Percentiles rank a stretch among this genome's conserved stretches.
phyloP scores from a whole-genome alignment of 2,113 vertebrate species.

The Diphyllodes magnificus region DNA sequence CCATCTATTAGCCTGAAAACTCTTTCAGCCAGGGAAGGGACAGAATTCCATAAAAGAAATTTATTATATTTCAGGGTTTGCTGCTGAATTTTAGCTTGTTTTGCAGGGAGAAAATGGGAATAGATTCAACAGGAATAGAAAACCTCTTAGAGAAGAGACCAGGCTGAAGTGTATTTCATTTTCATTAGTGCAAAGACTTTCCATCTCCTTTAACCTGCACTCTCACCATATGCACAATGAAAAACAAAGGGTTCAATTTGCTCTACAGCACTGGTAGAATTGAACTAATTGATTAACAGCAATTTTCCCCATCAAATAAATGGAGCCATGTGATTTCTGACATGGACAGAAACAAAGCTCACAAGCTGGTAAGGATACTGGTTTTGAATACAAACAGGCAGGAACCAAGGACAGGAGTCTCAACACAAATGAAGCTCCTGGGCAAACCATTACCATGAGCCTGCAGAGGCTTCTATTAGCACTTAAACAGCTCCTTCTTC shows the following conservation, averaged over 20 bases:
- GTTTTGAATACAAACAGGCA: neutral
- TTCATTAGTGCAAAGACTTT: neutral
- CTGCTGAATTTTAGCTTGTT: neutral
- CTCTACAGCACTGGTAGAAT: neutral
- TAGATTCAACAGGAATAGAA: neutral
- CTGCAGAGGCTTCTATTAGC: neutral
- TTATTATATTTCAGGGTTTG: neutral
- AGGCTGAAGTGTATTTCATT: neutral
- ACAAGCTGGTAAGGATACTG: neutral
- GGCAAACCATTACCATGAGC: neutral
- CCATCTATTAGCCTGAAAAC: neutral
- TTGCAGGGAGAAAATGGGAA: neutral
- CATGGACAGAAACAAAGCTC: neutral
- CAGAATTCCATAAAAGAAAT: neutral
- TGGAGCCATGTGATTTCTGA: neutral
- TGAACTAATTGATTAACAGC: neutral
- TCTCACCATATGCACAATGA: neutral
- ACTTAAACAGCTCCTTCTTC: neutral
- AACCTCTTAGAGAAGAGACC: neutral
- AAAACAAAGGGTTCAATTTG: neutral
- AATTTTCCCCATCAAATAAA: constrained; percentile 8
- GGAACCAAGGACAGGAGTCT: neutral
- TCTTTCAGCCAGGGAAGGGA: neutral
- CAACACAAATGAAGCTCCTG: neutral
- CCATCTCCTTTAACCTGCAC: neutral